Evolutionary conservation across 2,888 invertebrate genomes (phyloP).

Genomic region (Acanthococcus lagerstroemiae): DNA sequence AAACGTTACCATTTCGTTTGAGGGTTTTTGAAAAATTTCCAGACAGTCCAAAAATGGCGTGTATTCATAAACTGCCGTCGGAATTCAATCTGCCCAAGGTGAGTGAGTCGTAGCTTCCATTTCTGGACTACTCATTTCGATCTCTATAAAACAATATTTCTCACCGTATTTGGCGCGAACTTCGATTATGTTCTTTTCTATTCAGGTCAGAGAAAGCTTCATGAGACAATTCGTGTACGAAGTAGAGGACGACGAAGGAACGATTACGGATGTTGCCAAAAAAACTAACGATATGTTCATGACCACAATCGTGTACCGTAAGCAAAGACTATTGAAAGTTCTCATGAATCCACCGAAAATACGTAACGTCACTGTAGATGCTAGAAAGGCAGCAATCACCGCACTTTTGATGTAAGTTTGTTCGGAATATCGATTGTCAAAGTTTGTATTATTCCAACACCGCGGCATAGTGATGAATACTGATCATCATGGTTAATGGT

Average conservation of each 20-base stretch:
- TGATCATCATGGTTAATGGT: too few relatives aligned
- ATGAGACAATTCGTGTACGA: slow-evolving; percentile 95
- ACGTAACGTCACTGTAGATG: slow-evolving; percentile 64
- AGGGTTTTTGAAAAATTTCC: slow-evolving; percentile 98
- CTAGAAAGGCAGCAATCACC: slow-evolving; percentile 70
- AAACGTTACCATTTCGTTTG: slow-evolving; percentile 87
- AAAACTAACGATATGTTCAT: slow-evolving; percentile 52
- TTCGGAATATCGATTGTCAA: too few relatives aligned
- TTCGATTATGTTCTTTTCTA: slow-evolving; percentile 14
- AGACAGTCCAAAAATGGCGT: slow-evolving; percentile 96
- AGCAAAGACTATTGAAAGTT: slow-evolving; percentile 71
- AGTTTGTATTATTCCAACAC: too few relatives aligned
- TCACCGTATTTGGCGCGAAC: not conserved
- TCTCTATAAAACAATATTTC: not conserved
- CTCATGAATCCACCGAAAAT: slow-evolving; percentile 73
- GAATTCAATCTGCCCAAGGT: slow-evolving; percentile 85
- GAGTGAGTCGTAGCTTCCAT: slow-evolving; percentile 14
- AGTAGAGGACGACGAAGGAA: slow-evolving; percentile 68
- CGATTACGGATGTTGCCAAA: slow-evolving; percentile 44
- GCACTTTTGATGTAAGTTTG: slow-evolving; percentile 71
- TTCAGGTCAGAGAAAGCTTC: slow-evolving; percentile 87
- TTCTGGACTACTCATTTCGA: not conserved
- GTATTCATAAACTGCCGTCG: slow-evolving; percentile 83
- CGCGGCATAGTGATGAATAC: too few relatives aligned
- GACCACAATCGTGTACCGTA: slow-evolving; percentile 49